Percentiles rank a stretch among this genome's conserved stretches.
Evolutionary conservation across 1,140 invertebrate genomes (phyloP).

Genomic region (Heliconius melpomene): DNA sequence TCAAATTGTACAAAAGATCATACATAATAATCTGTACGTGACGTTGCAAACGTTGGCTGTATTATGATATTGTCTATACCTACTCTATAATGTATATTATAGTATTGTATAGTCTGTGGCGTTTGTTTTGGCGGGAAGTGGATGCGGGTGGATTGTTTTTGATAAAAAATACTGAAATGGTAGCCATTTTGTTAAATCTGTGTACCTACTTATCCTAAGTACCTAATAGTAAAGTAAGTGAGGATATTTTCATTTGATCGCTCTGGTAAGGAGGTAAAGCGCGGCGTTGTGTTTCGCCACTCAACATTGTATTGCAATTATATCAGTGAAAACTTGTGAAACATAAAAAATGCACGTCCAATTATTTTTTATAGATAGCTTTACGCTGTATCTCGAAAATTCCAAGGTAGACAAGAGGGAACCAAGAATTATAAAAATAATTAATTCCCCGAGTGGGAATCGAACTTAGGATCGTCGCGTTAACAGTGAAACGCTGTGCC

Average conservation of each 20-base stretch:
- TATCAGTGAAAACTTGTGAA: too few relatives aligned
- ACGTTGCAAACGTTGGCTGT: constrained; percentile 51
- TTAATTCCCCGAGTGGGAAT: too few relatives aligned
- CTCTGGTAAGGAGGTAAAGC: neutral
- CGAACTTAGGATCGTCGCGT: too few relatives aligned
- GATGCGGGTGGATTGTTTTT: constrained; percentile 19
- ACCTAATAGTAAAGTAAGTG: too few relatives aligned
- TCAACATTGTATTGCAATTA: too few relatives aligned
- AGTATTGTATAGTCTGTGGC: constrained; percentile 45
- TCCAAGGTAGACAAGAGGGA: too few relatives aligned
- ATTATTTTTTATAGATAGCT: too few relatives aligned
- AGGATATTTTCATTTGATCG: neutral
- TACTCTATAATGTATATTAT: constrained; percentile 26
- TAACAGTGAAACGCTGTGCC: too few relatives aligned
- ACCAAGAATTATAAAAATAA: too few relatives aligned
- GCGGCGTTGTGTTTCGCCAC: neutral
- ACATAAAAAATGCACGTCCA: too few relatives aligned
- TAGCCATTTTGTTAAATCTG: neutral
- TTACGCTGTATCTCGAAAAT: too few relatives aligned
- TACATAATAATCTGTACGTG: constrained; percentile 46
- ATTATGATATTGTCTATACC: constrained; percentile 46
- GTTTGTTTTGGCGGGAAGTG: constrained; percentile 53
- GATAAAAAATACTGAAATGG: neutral
- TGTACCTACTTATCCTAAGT: too few relatives aligned
- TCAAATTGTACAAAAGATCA: constrained; percentile 49